phyloP scores from a whole-genome alignment of 1,140 invertebrate species.

The Nasonia longicornis region DNA sequence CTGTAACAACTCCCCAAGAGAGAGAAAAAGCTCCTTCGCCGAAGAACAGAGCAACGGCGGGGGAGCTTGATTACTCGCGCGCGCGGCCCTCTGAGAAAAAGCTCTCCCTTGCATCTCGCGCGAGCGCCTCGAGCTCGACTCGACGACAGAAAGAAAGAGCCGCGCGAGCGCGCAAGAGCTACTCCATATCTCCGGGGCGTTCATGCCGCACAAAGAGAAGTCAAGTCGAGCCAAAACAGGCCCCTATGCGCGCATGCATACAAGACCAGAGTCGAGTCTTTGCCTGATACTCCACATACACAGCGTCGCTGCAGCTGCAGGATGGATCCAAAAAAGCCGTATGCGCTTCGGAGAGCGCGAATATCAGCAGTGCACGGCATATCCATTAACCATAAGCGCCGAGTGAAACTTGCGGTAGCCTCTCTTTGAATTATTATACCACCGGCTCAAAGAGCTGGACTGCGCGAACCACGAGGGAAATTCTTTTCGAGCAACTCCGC shows the following conservation, averaged over 20 bases:
- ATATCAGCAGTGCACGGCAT: background rate
- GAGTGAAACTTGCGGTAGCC: background rate
- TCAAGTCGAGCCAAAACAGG: background rate
- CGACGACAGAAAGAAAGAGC: background rate
- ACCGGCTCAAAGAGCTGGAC: background rate
- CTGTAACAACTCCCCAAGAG: background rate
- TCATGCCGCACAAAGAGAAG: background rate
- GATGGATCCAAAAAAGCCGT: too few relatives aligned
- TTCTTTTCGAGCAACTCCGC: background rate
- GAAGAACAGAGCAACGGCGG: too few relatives aligned
- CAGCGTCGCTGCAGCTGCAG: too few relatives aligned
- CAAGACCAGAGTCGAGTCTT: background rate
- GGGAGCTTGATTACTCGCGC: background rate
- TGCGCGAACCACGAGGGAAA: background rate
- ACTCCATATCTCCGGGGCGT: background rate
- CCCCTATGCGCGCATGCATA: background rate
- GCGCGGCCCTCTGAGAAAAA: background rate
- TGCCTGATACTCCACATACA: background rate
- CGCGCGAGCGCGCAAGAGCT: background rate
- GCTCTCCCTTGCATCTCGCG: background rate
- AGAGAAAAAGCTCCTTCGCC: background rate
- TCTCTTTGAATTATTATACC: background rate
- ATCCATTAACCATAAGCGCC: slow-evolving; percentile 15
- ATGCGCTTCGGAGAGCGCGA: background rate
- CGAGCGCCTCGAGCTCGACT: background rate